phyloP scores from a whole-genome alignment of 2,797 vertebrate species.

The Bovichtus variegatus region DNA sequence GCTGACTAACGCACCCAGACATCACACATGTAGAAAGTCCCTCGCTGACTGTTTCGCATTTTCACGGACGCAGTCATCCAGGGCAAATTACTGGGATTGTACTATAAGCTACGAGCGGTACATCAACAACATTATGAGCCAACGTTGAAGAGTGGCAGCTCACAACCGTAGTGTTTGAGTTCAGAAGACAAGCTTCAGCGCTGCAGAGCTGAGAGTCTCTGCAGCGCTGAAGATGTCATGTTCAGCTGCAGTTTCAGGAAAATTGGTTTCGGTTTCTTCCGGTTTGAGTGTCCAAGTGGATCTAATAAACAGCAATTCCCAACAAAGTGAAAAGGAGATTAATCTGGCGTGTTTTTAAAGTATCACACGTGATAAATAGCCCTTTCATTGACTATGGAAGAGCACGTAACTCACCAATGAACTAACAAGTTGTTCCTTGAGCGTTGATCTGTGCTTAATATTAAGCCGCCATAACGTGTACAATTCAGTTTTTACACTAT shows the following conservation, averaged over 20 bases:
- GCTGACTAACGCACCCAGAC: conserved; percentile 77
- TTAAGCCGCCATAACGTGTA: not conserved
- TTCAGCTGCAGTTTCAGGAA: conserved; percentile 15
- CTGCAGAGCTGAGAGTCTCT: not conserved
- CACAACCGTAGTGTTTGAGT: conserved; percentile 2
- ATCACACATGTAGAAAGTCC: conserved; percentile 71
- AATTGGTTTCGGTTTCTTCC: not conserved
- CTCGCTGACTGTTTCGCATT: conserved; percentile 30
- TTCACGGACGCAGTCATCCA: conserved; percentile 39
- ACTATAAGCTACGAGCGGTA: conserved; percentile 22
- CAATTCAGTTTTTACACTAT: not conserved
- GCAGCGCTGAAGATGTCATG: not conserved
- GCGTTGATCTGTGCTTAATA: not conserved
- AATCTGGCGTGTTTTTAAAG: not conserved
- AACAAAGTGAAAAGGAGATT: not conserved
- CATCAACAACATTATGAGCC: conserved; percentile 17
- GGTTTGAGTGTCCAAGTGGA: not conserved
- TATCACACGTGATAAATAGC: not conserved
- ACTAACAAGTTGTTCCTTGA: not conserved
- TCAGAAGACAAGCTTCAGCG: not conserved
- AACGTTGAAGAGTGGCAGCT: not conserved
- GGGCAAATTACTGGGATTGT: conserved; percentile 12
- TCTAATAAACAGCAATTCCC: conserved; percentile 3
- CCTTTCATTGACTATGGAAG: not conserved
- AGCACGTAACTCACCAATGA: not conserved